These are phyloP conservation scores for Cynopterus brachyotis DNA, from an alignment of 2,113 vertebrate species.

Conservation along the genomic window DNA sequence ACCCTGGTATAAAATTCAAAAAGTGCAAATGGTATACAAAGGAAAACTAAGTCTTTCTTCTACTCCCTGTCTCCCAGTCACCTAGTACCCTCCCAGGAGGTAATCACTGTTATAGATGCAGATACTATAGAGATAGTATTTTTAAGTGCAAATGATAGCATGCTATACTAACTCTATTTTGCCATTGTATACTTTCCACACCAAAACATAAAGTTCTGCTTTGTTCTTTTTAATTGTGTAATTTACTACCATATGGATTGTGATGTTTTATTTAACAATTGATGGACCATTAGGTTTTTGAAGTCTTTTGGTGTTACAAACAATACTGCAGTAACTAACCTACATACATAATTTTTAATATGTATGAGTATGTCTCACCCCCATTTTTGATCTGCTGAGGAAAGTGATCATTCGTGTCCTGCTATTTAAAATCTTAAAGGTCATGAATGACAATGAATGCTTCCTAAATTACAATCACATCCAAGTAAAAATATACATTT, in stretches of 20 bases:
- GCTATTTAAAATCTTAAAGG: constrained; percentile 1
- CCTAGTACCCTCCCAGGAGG: neutral
- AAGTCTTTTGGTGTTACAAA: neutral
- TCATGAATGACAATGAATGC: neutral
- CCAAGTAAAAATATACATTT: neutral
- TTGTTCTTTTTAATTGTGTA: neutral
- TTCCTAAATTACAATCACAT: neutral
- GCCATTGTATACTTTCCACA: neutral
- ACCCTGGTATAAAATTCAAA: neutral
- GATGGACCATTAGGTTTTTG: neutral
- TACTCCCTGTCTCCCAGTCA: neutral
- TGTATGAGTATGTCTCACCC: neutral
- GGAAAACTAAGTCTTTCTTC: constrained; percentile 27
- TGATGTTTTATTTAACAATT: neutral
- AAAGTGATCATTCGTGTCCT: neutral
- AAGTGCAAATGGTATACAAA: neutral
- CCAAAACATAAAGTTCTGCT: neutral
- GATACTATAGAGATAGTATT: neutral
- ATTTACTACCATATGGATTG: neutral
- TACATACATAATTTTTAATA: neutral
- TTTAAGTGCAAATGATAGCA: neutral
- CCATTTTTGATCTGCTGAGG: neutral
- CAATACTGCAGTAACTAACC: neutral
- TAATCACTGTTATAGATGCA: neutral
- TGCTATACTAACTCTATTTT: neutral